These are phyloP conservation scores for Megalurothrips usitatus DNA, from an alignment of 2,888 invertebrate genomes.

Conservation along the genomic window DNA sequence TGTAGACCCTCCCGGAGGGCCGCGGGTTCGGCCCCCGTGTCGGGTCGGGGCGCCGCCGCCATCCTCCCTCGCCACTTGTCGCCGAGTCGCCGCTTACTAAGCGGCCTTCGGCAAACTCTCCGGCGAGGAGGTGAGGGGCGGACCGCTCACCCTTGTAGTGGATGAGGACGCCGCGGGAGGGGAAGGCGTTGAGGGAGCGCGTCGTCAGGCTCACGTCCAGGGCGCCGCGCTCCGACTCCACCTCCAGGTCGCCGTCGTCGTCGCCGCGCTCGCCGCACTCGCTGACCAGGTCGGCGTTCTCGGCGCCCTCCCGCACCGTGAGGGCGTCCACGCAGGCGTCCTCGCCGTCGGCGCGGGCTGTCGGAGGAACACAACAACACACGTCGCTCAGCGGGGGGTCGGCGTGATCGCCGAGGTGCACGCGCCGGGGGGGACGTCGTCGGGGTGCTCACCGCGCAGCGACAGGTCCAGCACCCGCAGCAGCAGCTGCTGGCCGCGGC, in stretches of 20 bases:
- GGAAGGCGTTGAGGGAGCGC: slow-evolving; percentile 51
- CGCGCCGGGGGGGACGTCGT: neutral
- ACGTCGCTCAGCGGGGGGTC: neutral
- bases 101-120: too few relatives aligned
- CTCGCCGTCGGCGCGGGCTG: slow-evolving; percentile 44
- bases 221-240: slow-evolving; percentile 50
- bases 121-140: too few relatives aligned
- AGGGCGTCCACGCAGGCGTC: slow-evolving; percentile 53
- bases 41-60: too few relatives aligned
- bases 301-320: slow-evolving; percentile 50
- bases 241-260: slow-evolving; percentile 51
- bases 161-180: slow-evolving; percentile 60
- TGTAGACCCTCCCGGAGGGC: too few relatives aligned
- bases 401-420: neutral
- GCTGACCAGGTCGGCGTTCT: slow-evolving; percentile 48
- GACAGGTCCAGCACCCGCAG: slow-evolving; percentile 61
- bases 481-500: slow-evolving; percentile 57
- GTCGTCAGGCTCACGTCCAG: slow-evolving; percentile 49
- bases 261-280: slow-evolving; percentile 55
- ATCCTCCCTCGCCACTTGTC: too few relatives aligned
- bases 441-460: slow-evolving; percentile 55
- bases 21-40: too few relatives aligned
- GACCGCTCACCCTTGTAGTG: slow-evolving; percentile 59
- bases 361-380: too few relatives aligned
- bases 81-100: too few relatives aligned